Percentiles rank a stretch among this genome's conserved stretches.
Evolutionary conservation across 92 coral and sea anemone species (phyloP).

Genomic region (Nematostella vectensis): DNA sequence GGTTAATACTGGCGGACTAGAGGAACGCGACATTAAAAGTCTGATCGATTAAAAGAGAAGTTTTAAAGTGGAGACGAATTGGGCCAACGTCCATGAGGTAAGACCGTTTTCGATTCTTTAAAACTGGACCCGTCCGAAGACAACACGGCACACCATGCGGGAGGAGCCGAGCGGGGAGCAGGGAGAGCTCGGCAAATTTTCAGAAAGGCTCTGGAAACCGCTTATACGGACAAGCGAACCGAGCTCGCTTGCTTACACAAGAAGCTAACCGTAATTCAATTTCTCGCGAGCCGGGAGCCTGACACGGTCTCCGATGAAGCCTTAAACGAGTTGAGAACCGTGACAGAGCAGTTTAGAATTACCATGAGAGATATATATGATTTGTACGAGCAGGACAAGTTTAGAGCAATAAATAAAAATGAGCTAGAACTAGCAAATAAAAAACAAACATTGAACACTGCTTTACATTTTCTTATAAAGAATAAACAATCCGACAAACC

Average conservation of each 20-base stretch:
- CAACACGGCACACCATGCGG: too few species aligned
- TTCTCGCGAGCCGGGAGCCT: neutral
- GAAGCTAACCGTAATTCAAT: neutral
- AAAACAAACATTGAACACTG: neutral
- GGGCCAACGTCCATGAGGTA: neutral
- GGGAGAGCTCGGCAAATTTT: neutral
- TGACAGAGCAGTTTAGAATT: too few species aligned
- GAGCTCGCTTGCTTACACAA: neutral
- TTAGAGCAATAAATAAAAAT: neutral
- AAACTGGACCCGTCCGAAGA: too few species aligned
- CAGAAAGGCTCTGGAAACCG: neutral
- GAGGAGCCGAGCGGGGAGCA: too few species aligned
- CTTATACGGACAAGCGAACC: neutral
- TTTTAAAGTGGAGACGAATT: neutral
- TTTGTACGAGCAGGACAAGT: neutral
- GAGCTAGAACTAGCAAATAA: too few species aligned
- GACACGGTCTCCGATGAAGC: neutral
- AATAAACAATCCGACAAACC: neutral
- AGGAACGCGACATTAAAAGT: too few species aligned
- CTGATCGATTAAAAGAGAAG: too few species aligned
- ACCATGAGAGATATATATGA: too few species aligned
- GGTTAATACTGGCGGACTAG: too few species aligned
- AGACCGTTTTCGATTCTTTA: too few species aligned
- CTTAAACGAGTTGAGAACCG: neutral
- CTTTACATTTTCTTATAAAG: neutral